Conservation (phyloP, 1,140 invertebrate genomes). For the Palaemon carinicauda region DNA sequence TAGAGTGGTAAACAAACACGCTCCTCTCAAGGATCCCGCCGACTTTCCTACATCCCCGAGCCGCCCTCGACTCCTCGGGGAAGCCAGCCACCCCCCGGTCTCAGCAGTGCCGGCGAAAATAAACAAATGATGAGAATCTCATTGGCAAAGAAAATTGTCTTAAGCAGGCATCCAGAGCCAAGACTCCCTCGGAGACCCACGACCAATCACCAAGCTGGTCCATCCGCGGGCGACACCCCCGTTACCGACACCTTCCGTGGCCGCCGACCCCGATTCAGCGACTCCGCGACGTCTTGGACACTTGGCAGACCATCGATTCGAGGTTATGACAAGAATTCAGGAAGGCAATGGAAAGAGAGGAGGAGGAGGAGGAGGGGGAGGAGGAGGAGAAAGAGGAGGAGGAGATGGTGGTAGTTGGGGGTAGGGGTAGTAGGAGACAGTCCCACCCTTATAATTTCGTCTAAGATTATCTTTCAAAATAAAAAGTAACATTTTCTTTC, state of each 20-base stretch:
- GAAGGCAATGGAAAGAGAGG: background rate
- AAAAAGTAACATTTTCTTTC: too few species aligned
- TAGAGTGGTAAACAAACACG: slow-evolving; percentile 7
- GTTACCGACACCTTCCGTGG: slow-evolving; percentile 33
- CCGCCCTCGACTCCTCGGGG: background rate
- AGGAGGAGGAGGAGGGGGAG: background rate
- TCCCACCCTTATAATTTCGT: too few species aligned
- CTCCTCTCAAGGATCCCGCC: background rate
- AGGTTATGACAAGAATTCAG: slow-evolving; percentile 27
- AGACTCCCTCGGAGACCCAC: slow-evolving; percentile 31
- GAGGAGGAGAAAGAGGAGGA: too few species aligned
- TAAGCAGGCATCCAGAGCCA: background rate
- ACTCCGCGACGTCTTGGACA: slow-evolving; percentile 32
- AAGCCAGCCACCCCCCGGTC: background rate
- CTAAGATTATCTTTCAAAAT: too few species aligned
- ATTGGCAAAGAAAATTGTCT: background rate
- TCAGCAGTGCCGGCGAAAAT: background rate
- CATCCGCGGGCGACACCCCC: slow-evolving; percentile 28
- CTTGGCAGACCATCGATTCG: slow-evolving; percentile 28
- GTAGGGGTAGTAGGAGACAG: background rate
- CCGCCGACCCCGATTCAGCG: slow-evolving; percentile 2
- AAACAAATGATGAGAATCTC: background rate
- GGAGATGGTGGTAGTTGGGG: background rate
- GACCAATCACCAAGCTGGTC: slow-evolving; percentile 38
- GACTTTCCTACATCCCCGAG: background rate